A percentile compares a stretch with the other conserved stretches of the same genome.
Evolutionary conservation across 2,888 invertebrate species (phyloP).

Genomic region (Chymomyza procnemis): DNA sequence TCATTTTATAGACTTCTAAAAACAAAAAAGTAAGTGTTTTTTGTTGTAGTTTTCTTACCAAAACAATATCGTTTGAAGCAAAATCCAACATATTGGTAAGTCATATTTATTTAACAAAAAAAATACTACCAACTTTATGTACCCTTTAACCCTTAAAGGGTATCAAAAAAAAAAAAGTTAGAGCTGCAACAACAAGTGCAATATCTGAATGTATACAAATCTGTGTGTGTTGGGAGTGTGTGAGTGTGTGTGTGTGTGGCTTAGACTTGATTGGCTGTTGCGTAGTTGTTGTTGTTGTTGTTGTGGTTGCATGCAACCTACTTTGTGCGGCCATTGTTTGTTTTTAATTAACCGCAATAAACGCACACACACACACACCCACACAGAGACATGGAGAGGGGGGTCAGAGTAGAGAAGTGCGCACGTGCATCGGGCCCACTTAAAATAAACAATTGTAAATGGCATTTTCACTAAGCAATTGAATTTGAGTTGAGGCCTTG

Average conservation of each 20-base stretch:
- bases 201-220: not conserved
- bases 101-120: no score
- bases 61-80: no score
- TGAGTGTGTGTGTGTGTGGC: conserved; percentile 34
- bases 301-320: conserved; percentile 52
- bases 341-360: conserved; percentile 75
- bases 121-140: no score
- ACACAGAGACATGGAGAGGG: conserved; percentile 20
- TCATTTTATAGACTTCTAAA: no score
- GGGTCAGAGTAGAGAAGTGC: not conserved
- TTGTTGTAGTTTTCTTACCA: no score
- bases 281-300: conserved; percentile 36
- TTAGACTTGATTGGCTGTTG: conserved; percentile 57
- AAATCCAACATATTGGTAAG: no score
- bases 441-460: conserved; percentile 72
- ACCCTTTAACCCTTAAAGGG: no score
- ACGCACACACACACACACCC: conserved; percentile 40
- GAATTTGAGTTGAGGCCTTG: conserved; percentile 67
- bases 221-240: not conserved
- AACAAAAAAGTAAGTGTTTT: no score
- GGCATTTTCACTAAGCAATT: conserved; percentile 66
- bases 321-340: conserved; percentile 70
- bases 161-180: no score
- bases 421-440: conserved; percentile 54
- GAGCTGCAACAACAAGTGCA: conserved; percentile 7